A percentile compares a stretch with the other conserved stretches of the same genome.
Evolutionary conservation across 2,888 invertebrate genomes (phyloP).

Genomic region (Agelastica alni): DNA sequence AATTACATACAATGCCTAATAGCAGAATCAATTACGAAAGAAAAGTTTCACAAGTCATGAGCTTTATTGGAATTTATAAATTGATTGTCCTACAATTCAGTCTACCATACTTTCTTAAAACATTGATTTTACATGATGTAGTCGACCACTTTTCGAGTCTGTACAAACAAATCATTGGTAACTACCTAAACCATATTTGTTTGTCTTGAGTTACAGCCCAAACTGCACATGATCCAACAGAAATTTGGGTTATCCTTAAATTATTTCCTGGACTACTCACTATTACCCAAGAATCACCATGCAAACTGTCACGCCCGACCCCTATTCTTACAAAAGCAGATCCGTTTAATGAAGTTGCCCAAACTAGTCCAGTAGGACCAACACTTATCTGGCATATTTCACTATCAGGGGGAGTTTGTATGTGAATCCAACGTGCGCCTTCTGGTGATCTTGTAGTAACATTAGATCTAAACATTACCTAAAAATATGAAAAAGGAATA

Average conservation of each 20-base stretch:
- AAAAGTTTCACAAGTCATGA: no score
- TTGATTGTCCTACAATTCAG: no score
- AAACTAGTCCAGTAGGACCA: slow-evolving; percentile 83
- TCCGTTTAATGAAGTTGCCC: slow-evolving; percentile 86
- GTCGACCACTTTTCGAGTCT: no score
- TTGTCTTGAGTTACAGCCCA: slow-evolving; percentile 84
- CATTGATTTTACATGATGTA: no score
- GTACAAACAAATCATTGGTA: no score
- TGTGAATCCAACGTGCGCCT: slow-evolving; percentile 82
- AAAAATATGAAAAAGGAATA: no score
- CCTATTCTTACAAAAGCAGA: slow-evolving; percentile 80
- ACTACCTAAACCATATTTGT: slow-evolving; percentile 86
- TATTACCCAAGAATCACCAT: slow-evolving; percentile 78
- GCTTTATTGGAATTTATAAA: no score
- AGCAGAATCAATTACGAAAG: no score
- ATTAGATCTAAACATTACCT: slow-evolving; percentile 84
- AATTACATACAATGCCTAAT: no score
- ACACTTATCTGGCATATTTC: slow-evolving; percentile 86
- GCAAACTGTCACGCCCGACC: slow-evolving; percentile 72
- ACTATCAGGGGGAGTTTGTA: slow-evolving; percentile 75
- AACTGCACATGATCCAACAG: slow-evolving; percentile 78
- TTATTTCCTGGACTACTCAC: slow-evolving; percentile 74
- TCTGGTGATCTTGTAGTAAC: slow-evolving; percentile 83
- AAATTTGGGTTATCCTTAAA: slow-evolving; percentile 73
- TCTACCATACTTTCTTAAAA: no score